These are phyloP conservation scores for Argyrosomus regius DNA, from an alignment of 2,797 vertebrate genomes.

Conservation along the genomic window DNA sequence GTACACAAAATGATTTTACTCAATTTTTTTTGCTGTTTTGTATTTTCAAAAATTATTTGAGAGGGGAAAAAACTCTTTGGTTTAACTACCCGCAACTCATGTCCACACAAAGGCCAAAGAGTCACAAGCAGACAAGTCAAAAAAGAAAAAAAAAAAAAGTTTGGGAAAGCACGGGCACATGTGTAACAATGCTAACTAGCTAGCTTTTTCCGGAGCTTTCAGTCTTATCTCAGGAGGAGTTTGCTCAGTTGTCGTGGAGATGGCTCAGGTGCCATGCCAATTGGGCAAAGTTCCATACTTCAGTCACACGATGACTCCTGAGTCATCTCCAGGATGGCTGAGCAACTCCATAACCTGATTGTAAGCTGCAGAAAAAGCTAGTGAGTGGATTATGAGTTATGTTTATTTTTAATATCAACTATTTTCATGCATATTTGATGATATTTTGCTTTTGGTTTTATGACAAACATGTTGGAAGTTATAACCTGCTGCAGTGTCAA, in stretches of 20 bases:
- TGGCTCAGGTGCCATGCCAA: not conserved
- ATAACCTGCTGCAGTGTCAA: not conserved
- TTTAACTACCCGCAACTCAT: not conserved
- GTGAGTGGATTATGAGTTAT: not conserved
- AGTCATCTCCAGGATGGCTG: not conserved
- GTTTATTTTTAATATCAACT: not conserved
- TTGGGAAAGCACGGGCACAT: not conserved
- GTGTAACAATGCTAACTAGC: not conserved
- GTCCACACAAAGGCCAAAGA: not conserved
- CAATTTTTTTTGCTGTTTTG: not conserved
- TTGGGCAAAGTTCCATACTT: not conserved
- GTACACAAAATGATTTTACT: not conserved
- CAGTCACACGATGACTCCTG: not conserved
- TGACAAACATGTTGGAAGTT: not conserved
- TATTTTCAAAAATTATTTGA: not conserved
- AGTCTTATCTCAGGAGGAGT: not conserved
- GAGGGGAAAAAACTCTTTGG: slow-evolving; percentile 18
- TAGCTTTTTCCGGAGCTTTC: slow-evolving; percentile 9
- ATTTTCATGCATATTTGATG: not conserved
- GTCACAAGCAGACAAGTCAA: not conserved
- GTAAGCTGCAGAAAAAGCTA: not conserved
- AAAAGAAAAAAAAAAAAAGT: not conserved
- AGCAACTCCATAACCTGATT: not conserved
- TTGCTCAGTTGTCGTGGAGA: not conserved
- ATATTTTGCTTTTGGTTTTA: not conserved